Evolutionary conservation across 2,888 invertebrate species (phyloP).

Genomic region (Incurvaria masculella): DNA sequence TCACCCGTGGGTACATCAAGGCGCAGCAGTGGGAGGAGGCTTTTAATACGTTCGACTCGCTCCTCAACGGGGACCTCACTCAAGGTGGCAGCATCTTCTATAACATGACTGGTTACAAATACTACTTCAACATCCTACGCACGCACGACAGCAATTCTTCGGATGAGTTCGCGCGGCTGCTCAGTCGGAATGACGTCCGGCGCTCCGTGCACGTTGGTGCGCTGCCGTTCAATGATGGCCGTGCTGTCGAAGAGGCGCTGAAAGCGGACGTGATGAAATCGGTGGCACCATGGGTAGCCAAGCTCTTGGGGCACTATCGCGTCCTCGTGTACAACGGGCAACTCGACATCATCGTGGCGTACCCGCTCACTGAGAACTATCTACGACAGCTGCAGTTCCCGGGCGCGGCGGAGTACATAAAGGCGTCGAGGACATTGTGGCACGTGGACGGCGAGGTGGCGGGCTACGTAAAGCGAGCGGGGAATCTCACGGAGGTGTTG

Average conservation of each 20-base stretch:
- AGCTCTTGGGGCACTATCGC: conserved; percentile 63
- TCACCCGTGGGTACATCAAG: conserved; percentile 59
- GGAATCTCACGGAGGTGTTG: conserved; percentile 69
- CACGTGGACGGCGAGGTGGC: conserved; percentile 64
- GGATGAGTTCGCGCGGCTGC: conserved; percentile 55
- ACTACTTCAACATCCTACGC: conserved; percentile 72
- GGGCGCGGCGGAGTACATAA: conserved; percentile 62
- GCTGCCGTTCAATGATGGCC: conserved; percentile 62
- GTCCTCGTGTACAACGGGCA: conserved; percentile 88
- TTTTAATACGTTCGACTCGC: conserved; percentile 65
- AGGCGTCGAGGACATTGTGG: conserved; percentile 67
- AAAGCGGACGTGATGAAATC: conserved; percentile 78
- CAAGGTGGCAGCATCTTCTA: conserved; percentile 60
- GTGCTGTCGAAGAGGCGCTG: conserved; percentile 66
- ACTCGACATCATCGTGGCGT: conserved; percentile 87
- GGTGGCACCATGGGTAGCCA: conserved; percentile 68
- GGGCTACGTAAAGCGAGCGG: conserved; percentile 71
- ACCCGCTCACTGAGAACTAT: conserved; percentile 80
- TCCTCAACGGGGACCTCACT: conserved; percentile 68
- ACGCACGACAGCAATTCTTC: conserved; percentile 52
- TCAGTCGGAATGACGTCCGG: conserved; percentile 62
- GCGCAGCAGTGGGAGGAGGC: conserved; percentile 64
- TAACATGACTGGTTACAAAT: conserved; percentile 72
- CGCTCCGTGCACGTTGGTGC: conserved; percentile 84
- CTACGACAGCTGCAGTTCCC: conserved; percentile 68